These are phyloP conservation scores for Conger conger DNA, from an alignment of 2,113 vertebrate species.

Conservation along the genomic window DNA sequence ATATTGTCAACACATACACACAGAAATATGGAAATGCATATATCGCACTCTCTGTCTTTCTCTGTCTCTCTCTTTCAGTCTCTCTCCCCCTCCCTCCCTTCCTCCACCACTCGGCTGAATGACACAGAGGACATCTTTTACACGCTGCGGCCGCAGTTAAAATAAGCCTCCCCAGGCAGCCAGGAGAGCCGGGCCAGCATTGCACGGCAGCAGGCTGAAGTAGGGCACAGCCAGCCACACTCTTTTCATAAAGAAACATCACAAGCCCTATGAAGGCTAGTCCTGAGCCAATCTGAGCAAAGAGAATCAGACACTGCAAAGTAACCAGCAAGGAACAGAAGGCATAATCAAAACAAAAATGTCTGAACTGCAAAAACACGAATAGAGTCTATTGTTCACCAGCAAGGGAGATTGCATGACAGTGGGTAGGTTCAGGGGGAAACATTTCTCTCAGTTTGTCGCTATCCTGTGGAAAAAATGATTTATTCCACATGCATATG, in stretches of 20 bases:
- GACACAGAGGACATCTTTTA: slow-evolving; percentile 1
- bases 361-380: neutral
- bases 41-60: neutral
- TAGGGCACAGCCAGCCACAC: neutral
- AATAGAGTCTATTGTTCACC: neutral
- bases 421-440: neutral
- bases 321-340: neutral
- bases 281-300: neutral
- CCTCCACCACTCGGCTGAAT: neutral
- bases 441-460: neutral
- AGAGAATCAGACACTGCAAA: neutral
- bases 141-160: neutral
- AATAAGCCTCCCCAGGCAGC: neutral
- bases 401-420: neutral
- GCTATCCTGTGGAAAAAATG: neutral
- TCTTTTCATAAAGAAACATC: neutral
- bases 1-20: too few relatives aligned
- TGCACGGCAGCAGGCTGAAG: neutral
- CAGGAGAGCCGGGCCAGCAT: neutral
- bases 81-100: neutral
- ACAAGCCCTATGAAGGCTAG: neutral
- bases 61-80: neutral
- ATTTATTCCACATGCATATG: neutral
- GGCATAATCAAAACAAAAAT: neutral
- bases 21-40: too few relatives aligned